These are phyloP conservation scores for Dolomedes plantarius DNA, from an alignment of 2,888 invertebrate species.

Conservation along the genomic window DNA sequence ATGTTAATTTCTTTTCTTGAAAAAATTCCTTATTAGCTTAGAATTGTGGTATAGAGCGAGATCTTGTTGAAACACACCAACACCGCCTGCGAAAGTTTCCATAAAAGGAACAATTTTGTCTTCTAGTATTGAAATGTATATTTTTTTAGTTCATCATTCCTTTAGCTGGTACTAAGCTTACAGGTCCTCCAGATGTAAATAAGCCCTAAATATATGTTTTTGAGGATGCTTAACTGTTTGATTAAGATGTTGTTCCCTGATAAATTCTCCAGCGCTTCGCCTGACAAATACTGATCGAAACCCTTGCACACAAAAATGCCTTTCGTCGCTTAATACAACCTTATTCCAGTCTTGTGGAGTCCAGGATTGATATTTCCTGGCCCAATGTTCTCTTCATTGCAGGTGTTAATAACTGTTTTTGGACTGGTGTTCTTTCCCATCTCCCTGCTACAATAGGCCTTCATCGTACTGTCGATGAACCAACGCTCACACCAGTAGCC, in stretches of 20 bases:
- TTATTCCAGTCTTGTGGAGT: too few relatives aligned
- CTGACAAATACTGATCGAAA: not conserved
- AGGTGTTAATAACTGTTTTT: not conserved
- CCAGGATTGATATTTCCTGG: not conserved
- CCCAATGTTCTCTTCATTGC: not conserved
- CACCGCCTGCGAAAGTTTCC: not conserved
- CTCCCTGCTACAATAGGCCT: slow-evolving; percentile 4
- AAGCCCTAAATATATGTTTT: not conserved
- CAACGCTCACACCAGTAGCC: not conserved
- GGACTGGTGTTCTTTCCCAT: not conserved
- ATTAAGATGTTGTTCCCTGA: not conserved
- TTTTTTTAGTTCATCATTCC: not conserved
- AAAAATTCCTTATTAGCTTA: too few relatives aligned
- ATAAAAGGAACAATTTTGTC: not conserved
- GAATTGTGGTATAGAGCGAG: too few relatives aligned
- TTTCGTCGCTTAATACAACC: not conserved
- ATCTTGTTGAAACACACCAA: not conserved
- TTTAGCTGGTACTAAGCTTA: not conserved
- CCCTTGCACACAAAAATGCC: not conserved
- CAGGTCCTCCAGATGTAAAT: not conserved
- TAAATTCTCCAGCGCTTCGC: not conserved
- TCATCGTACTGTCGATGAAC: not conserved
- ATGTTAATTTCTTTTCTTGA: not conserved
- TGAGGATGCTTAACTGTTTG: not conserved
- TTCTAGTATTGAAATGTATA: not conserved